A percentile compares a stretch with the other conserved stretches of the same genome.
These are phyloP conservation scores for Synanceia verrucosa DNA, from an alignment of 2,797 vertebrate genomes.

Conservation along the genomic window DNA sequence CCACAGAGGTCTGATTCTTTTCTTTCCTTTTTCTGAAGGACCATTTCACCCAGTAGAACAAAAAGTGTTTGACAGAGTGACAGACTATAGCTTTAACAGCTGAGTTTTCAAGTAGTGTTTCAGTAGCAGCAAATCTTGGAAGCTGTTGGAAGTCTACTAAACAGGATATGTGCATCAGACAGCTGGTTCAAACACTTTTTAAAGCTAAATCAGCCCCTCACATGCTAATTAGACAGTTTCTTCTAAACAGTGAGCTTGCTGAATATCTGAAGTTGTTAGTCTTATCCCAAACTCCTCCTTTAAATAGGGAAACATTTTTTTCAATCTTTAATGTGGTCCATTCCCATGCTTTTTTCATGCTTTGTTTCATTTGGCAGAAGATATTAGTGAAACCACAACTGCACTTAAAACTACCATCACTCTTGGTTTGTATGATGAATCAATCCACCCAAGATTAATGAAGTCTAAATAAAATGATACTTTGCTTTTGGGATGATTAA, in stretches of 20 bases:
- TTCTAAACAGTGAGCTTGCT: not conserved
- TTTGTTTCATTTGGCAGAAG: not conserved
- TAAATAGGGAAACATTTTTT: not conserved
- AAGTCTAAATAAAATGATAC: too few relatives aligned
- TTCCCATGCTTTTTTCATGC: not conserved
- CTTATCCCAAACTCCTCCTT: not conserved
- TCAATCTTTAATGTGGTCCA: not conserved
- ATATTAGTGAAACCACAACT: not conserved
- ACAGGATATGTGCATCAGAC: not conserved
- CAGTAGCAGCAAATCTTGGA: not conserved
- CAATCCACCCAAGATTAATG: not conserved
- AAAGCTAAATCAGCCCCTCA: not conserved
- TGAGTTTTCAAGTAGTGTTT: not conserved
- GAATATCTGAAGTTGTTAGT: not conserved
- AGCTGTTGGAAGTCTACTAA: not conserved
- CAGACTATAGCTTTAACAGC: too few relatives aligned
- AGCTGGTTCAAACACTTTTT: slow-evolving; percentile 2
- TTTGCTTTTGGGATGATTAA: not conserved
- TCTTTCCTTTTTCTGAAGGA: too few relatives aligned
- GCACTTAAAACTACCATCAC: not conserved
- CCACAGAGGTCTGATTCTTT: too few relatives aligned
- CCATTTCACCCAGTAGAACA: too few relatives aligned
- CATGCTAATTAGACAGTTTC: not conserved
- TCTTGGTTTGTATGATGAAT: not conserved
- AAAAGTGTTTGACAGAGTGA: too few relatives aligned